Conservation (phyloP, 2,888 invertebrate genomes). For the Coleophora deauratella region DNA sequence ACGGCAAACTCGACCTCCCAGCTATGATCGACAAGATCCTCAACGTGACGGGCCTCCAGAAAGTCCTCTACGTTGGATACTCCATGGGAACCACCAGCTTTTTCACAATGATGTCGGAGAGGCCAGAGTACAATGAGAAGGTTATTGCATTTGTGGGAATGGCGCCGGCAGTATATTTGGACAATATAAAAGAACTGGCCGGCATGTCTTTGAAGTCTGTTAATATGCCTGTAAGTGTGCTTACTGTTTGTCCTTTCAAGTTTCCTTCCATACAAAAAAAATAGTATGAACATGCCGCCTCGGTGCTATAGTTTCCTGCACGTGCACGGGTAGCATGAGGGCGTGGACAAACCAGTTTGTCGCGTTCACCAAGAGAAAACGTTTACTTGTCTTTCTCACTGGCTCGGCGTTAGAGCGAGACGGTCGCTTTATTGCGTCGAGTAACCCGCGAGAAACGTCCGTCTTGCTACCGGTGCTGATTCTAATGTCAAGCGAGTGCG, state of each 20-base stretch:
- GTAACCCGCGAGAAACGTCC: too few species aligned
- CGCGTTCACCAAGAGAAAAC: too few species aligned
- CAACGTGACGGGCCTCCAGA: slow-evolving; percentile 46
- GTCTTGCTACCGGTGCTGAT: too few species aligned
- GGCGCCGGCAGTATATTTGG: slow-evolving; percentile 69
- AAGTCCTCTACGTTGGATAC: slow-evolving; percentile 72
- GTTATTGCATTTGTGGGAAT: slow-evolving; percentile 64
- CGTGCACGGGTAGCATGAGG: too few species aligned
- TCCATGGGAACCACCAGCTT: slow-evolving; percentile 75
- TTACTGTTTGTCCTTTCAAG: neutral
- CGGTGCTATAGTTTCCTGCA: too few species aligned
- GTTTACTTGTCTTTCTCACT: too few species aligned
- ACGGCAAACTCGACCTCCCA: slow-evolving; percentile 73
- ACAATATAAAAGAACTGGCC: slow-evolving; percentile 33
- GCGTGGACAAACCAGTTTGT: too few species aligned
- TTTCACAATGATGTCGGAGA: slow-evolving; percentile 69
- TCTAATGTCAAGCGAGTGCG: too few species aligned
- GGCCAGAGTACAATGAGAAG: slow-evolving; percentile 71
- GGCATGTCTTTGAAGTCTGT: slow-evolving; percentile 32
- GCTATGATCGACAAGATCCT: slow-evolving; percentile 69
- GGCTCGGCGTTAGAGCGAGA: too few species aligned
- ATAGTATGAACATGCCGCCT: neutral
- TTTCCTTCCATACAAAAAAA: neutral
- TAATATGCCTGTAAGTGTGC: slow-evolving; percentile 38
- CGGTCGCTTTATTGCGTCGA: too few species aligned